phyloP scores from a whole-genome alignment of 92 coral and sea anemone species.

The Desmophyllum pertusum region DNA sequence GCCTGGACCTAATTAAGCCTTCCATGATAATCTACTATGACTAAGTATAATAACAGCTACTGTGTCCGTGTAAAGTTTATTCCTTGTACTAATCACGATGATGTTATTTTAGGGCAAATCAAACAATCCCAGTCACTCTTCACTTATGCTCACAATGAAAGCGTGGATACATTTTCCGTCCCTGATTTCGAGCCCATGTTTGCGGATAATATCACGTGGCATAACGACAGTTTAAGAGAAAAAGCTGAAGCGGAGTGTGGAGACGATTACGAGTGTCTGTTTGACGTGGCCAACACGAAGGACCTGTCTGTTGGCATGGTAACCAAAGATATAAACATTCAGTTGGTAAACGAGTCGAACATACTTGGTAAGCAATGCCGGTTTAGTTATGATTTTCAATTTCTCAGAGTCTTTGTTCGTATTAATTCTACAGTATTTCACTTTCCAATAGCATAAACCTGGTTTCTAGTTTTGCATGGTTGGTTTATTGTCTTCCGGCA shows the following conservation, averaged over 20 bases:
- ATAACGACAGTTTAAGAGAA: conserved; percentile 19
- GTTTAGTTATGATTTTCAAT: not conserved
- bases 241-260: conserved; percentile 58
- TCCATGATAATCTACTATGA: too few relatives aligned
- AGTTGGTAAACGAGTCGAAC: conserved; percentile 60
- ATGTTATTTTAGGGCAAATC: conserved; percentile 61
- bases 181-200: conserved; percentile 71
- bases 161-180: conserved; percentile 30
- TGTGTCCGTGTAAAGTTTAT: too few relatives aligned
- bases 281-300: conserved; percentile 71
- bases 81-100: not conserved
- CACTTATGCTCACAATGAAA: conserved; percentile 56
- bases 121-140: conserved; percentile 49
- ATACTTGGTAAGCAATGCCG: conserved; percentile 57
- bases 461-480: too few relatives aligned
- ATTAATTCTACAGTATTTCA: too few relatives aligned
- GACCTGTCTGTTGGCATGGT: conserved; percentile 63
- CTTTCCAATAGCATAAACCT: too few relatives aligned
- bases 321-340: conserved; percentile 40
- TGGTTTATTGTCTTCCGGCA: too few relatives aligned
- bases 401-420: too few relatives aligned
- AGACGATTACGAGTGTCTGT: conserved; percentile 56
- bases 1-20: too few relatives aligned
- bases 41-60: too few relatives aligned
- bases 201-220: conserved; percentile 56